These are phyloP conservation scores for Acromyrmex charruanus DNA, from an alignment of 1,140 invertebrate species.

Conservation along the genomic window DNA sequence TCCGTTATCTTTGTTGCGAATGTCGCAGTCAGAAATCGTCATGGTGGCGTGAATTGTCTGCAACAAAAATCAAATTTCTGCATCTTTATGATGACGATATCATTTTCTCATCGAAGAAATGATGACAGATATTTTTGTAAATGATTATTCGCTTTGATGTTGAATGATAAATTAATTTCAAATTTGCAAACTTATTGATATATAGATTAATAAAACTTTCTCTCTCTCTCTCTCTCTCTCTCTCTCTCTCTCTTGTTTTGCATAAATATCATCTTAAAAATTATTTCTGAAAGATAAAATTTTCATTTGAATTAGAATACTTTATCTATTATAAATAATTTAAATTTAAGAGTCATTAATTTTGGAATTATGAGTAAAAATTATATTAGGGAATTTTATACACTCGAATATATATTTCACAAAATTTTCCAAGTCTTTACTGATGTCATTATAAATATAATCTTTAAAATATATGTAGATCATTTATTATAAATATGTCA, in stretches of 20 bases:
- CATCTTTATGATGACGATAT: not conserved
- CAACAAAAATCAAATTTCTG: constrained; percentile 40
- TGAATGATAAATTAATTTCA: not conserved
- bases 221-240: not conserved
- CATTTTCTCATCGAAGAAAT: not conserved
- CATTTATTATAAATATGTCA: not conserved
- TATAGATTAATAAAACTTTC: not conserved
- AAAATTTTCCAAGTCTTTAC: not conserved
- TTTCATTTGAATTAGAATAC: not conserved
- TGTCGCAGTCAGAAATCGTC: constrained; percentile 1
- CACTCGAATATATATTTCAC: not conserved
- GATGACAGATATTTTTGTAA: not conserved
- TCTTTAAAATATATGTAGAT: not conserved
- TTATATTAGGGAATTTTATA: not conserved
- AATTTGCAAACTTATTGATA: not conserved
- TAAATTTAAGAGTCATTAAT: not conserved
- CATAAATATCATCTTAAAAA: not conserved
- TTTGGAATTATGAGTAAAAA: not conserved
- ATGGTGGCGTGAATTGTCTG: constrained; percentile 40
- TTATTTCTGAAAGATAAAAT: not conserved
- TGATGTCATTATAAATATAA: not conserved
- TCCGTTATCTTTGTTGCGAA: constrained; percentile 58
- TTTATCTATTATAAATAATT: not conserved
- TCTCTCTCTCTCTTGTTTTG: no score
- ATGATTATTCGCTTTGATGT: no score